Evolutionary conservation across 2,888 invertebrate genomes (phyloP), one percentile per base, ranked within the genome.

Genomic region (Ormyrus nitidulus): DNA sequence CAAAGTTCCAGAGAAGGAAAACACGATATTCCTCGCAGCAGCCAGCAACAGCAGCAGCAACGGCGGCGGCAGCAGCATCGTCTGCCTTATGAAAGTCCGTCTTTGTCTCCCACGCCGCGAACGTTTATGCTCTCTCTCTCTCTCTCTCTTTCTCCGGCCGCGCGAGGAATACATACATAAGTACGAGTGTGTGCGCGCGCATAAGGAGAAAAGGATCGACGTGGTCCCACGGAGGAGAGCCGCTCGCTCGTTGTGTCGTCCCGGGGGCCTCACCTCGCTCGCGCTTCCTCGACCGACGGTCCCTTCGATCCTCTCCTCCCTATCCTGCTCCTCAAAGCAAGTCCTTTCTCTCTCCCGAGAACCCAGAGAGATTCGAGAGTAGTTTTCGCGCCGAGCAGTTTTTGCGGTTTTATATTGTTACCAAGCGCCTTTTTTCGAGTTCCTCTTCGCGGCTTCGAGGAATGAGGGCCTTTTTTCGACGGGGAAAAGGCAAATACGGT

Each of bases 181-280:
- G 81, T 77, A 80, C 80, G 73, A 73, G 64, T 48, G 62, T 19
- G 19, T 19, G 19, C 19, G 19, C 19, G 19, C 19, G 54, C 44
- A 64, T 46, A 65, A 70, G 79, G 62, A 73, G 68, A 77, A 73
- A 73, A 80, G 81, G 80, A 79, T 77, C 74, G 74, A 59, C 73
- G 13, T 69, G 73, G 79, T 73, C 79, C 77, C 68, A 78, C 78
- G 78, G 68, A 61, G 61, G 62, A 62, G 9, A 8, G 46, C 3
- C 61, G 19, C 19, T 19, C 19, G 19, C 19, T 19, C 54, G 10
- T 10, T 61, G 59, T 62, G 44, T 70, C 71, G 71, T 71, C 34
- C 49, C 49, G 54, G 49, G 49, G 51, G 68, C 68, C 68, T 54
- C 68, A 44, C 68, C 44, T 68, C 68, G 69, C 53, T 56, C 73